Percentiles rank a stretch among this genome's conserved stretches.
These are phyloP conservation scores for Tachysurus vachellii DNA, from an alignment of 2,113 vertebrate species.

Conservation along the genomic window DNA sequence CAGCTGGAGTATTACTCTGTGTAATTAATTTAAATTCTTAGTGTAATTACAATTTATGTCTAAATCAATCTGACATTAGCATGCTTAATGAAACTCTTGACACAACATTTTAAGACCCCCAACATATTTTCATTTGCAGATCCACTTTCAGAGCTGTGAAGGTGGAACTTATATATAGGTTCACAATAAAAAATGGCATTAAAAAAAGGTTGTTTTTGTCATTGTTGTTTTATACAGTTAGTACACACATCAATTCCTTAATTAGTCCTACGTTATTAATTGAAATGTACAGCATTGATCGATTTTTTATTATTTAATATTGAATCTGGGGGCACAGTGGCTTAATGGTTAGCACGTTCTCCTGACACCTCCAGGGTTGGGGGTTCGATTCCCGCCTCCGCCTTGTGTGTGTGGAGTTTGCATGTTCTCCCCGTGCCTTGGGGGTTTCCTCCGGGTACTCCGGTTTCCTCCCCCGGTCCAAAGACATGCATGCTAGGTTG, in stretches of 20 bases:
- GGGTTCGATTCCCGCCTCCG: too few relatives aligned
- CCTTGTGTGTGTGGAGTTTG: too few relatives aligned
- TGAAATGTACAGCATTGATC: neutral
- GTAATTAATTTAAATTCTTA: neutral
- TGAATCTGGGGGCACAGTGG: too few relatives aligned
- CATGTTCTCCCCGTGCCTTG: too few relatives aligned
- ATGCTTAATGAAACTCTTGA: neutral
- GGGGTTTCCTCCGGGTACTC: too few relatives aligned
- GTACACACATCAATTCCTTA: neutral
- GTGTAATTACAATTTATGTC: neutral
- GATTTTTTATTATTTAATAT: neutral
- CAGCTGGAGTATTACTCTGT: neutral
- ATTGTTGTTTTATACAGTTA: too few relatives aligned
- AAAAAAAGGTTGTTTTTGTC: neutral
- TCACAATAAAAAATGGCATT: neutral
- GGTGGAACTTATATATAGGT: neutral
- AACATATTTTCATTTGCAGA: neutral
- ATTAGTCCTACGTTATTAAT: neutral
- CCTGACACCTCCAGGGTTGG: too few relatives aligned
- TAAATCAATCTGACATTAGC: neutral
- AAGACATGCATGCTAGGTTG: too few relatives aligned
- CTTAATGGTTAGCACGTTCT: too few relatives aligned
- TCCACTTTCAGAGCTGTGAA: neutral
- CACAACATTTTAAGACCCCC: neutral
- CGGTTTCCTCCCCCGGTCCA: too few relatives aligned